Evolutionary conservation across 1,140 invertebrate species (phyloP).

Genomic region (Drosophila triauraria): DNA sequence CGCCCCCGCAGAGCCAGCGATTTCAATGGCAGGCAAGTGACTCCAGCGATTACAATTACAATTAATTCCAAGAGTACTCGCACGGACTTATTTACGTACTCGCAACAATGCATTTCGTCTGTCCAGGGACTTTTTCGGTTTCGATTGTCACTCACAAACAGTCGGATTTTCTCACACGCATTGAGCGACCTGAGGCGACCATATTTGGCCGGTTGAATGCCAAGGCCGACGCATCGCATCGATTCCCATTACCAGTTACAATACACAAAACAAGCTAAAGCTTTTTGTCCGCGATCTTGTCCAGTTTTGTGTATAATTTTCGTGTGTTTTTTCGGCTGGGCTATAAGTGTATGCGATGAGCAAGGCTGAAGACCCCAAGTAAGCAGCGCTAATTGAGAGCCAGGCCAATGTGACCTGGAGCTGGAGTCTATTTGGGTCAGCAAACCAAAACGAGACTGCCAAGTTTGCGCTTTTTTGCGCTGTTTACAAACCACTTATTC

Average conservation of each 20-base stretch:
- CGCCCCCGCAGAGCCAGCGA: slow-evolving; percentile 37
- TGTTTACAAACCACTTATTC: slow-evolving; percentile 43
- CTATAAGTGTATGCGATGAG: slow-evolving; percentile 56
- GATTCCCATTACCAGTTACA: slow-evolving; percentile 63
- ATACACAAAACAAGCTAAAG: slow-evolving; percentile 50
- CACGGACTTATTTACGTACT: slow-evolving; percentile 37
- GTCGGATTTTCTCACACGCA: slow-evolving; percentile 61
- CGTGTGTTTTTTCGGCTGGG: slow-evolving; percentile 37
- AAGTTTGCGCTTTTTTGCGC: slow-evolving; percentile 56
- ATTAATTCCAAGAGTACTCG: slow-evolving; percentile 58
- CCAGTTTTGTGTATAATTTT: slow-evolving; percentile 71
- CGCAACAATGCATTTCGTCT: slow-evolving; percentile 71
- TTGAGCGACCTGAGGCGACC: slow-evolving; percentile 38
- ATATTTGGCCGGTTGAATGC: slow-evolving; percentile 79
- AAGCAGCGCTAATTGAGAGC: slow-evolving; percentile 61
- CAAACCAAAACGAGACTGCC: slow-evolving; percentile 69
- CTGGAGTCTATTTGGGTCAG: slow-evolving; percentile 64
- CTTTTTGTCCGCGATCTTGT: slow-evolving; percentile 60
- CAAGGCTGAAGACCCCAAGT: slow-evolving; percentile 62
- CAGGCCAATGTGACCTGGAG: slow-evolving; percentile 24
- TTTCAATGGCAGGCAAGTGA: slow-evolving; percentile 56
- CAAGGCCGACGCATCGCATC: slow-evolving; percentile 65
- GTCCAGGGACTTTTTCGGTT: slow-evolving; percentile 41
- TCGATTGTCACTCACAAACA: slow-evolving; percentile 45
- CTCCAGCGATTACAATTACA: slow-evolving; percentile 48